Evolutionary conservation across 2,888 invertebrate genomes (phyloP).

Genomic region (Trissolcus brochymenae): DNA sequence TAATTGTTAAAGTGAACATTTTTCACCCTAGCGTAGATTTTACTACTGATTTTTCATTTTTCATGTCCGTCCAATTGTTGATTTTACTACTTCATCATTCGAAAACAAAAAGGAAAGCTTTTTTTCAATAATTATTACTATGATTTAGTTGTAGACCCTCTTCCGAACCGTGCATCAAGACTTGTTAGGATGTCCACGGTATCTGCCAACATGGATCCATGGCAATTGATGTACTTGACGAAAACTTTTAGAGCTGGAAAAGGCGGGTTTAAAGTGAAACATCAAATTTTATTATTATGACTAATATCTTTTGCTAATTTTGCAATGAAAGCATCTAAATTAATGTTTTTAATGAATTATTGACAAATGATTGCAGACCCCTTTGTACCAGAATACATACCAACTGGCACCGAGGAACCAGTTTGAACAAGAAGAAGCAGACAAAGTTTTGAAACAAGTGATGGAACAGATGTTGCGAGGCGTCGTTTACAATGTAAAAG

Average conservation of each 20-base stretch:
- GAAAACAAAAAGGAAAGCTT: no score
- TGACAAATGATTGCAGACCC: conserved; percentile 59
- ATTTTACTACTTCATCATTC: no score
- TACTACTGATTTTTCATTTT: no score
- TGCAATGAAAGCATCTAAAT: background rate
- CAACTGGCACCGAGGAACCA: conserved; percentile 61
- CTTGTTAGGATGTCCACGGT: background rate
- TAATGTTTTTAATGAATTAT: conserved; percentile 1
- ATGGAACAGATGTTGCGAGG: conserved; percentile 59
- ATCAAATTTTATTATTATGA: background rate
- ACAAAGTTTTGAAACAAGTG: conserved; percentile 62
- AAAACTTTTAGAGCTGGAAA: conserved; percentile 58
- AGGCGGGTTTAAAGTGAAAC: conserved; percentile 51
- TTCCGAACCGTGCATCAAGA: background rate
- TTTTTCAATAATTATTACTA: no score
- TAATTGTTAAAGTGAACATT: no score
- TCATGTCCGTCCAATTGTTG: no score
- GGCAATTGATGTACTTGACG: conserved; percentile 20
- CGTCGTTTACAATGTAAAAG: conserved; percentile 60
- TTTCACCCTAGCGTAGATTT: no score
- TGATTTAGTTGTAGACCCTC: no score
- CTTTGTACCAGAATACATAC: conserved; percentile 69
- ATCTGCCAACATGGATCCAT: background rate
- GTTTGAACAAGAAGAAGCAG: conserved; percentile 59
- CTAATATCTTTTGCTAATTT: background rate